Percentiles rank a stretch among this genome's conserved stretches.
These are phyloP conservation scores for Hirundichthys speculiger DNA, from an alignment of 2,113 vertebrate genomes.

Conservation along the genomic window DNA sequence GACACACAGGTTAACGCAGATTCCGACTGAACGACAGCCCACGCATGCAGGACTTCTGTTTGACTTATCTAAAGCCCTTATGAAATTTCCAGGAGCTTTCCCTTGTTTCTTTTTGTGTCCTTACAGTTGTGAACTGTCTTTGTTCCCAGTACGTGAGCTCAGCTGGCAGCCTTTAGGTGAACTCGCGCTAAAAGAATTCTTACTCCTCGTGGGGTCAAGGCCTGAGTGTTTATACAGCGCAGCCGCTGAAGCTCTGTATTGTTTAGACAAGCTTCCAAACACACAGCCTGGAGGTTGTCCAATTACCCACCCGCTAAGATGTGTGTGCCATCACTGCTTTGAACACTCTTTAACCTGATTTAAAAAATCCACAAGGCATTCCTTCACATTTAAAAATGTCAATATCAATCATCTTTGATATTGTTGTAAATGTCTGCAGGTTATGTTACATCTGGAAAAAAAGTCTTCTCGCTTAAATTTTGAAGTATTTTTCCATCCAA, in stretches of 20 bases:
- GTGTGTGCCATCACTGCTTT: conserved; percentile 61
- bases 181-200: conserved; percentile 70
- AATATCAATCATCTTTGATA: conserved; percentile 5
- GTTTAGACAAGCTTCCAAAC: conserved; percentile 84
- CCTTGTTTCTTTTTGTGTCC: conserved; percentile 27
- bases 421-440: conserved; percentile 10
- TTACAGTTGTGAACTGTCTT: conserved; percentile 41
- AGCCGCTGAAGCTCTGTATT: conserved; percentile 76
- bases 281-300: conserved; percentile 71
- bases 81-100: conserved; percentile 39
- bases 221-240: conserved; percentile 80
- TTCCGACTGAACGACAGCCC: conserved; percentile 13
- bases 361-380: conserved; percentile 28
- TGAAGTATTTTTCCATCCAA: background rate
- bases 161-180: conserved; percentile 61
- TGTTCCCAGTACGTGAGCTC: conserved; percentile 42
- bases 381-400: conserved; percentile 3
- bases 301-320: conserved; percentile 65
- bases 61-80: conserved; percentile 31
- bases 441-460: background rate
- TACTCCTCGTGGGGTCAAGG: conserved; percentile 75
- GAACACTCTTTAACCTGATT: conserved; percentile 61
- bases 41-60: conserved; percentile 20
- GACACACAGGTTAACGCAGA: conserved; percentile 21
- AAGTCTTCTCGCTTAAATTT: too few species aligned